phyloP scores from a whole-genome alignment of 37 sponge, comb jelly and placozoan genomes.

The Crambe crambe region DNA sequence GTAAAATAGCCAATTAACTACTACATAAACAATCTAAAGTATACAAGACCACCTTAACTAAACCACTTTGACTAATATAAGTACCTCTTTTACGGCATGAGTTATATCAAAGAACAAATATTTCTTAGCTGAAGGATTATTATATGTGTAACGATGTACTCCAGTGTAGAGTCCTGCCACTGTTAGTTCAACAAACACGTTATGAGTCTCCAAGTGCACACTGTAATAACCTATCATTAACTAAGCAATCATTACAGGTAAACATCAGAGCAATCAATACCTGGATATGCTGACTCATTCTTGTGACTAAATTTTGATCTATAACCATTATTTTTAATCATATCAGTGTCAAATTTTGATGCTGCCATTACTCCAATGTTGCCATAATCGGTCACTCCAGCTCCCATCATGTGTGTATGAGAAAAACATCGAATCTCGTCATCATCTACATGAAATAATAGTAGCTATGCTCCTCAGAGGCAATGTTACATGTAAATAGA shows the following conservation, averaged over 20 bases:
- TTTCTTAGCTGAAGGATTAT: too few relatives aligned
- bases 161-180: too few relatives aligned
- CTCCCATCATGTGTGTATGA: slow-evolving; percentile 73
- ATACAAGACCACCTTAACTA: too few relatives aligned
- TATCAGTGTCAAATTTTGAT: not conserved
- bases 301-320: slow-evolving; percentile 47
- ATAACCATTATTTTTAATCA: slow-evolving; percentile 32
- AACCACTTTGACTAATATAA: too few relatives aligned
- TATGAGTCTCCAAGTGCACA: not conserved
- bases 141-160: too few relatives aligned
- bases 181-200: too few relatives aligned
- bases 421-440: slow-evolving; percentile 62
- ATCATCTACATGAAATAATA: slow-evolving; percentile 36
- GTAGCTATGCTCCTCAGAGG: too few relatives aligned
- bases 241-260: not conserved
- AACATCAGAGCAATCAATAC: slow-evolving; percentile 17
- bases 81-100: too few relatives aligned
- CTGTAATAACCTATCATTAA: not conserved
- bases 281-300: slow-evolving; percentile 35
- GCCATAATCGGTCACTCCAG: slow-evolving; percentile 60
- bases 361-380: slow-evolving; percentile 58
- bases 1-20: too few relatives aligned
- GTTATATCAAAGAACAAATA: too few relatives aligned
- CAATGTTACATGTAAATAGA: too few relatives aligned
- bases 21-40: too few relatives aligned